Percentiles rank a stretch among this genome's conserved stretches.
These are phyloP conservation scores for Oreochromis grahami DNA, from an alignment of 2,797 vertebrate species.

Conservation along the genomic window DNA sequence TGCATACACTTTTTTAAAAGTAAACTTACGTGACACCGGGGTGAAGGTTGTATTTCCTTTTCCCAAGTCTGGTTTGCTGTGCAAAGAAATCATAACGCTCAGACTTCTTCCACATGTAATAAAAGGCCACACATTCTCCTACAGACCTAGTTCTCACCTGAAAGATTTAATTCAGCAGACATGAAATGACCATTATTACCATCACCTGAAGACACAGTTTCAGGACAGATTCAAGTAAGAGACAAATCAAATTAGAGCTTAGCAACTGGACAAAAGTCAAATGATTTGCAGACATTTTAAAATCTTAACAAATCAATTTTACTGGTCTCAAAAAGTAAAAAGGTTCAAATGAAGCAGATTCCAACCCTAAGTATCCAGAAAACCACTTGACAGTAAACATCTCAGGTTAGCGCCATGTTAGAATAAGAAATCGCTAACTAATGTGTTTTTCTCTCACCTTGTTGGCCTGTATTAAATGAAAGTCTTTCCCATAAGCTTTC, in stretches of 20 bases:
- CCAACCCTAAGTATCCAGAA: neutral
- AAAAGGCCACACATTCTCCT: conserved; percentile 97
- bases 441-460: conserved; percentile 78
- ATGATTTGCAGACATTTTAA: neutral
- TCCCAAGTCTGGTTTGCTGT: conserved; percentile 96
- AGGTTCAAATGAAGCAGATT: conserved; percentile 14
- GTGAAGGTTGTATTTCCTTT: conserved; percentile 98
- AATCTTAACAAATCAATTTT: neutral
- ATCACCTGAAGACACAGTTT: conserved; percentile 36
- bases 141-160: conserved; percentile 96
- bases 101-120: conserved; percentile 99
- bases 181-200: conserved; percentile 73
- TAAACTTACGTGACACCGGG: conserved; percentile 94
- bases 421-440: neutral
- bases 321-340: conserved; percentile 35
- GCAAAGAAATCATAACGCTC: conserved; percentile 98
- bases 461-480: conserved; percentile 94
- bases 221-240: conserved; percentile 31
- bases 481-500: conserved; percentile 95
- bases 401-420: neutral
- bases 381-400: neutral
- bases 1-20: neutral
- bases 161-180: conserved; percentile 79
- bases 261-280: neutral
- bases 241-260: conserved; percentile 35